Evolutionary conservation across 2,113 vertebrate species (phyloP).

Genomic region (Paramisgurnus dabryanus): DNA sequence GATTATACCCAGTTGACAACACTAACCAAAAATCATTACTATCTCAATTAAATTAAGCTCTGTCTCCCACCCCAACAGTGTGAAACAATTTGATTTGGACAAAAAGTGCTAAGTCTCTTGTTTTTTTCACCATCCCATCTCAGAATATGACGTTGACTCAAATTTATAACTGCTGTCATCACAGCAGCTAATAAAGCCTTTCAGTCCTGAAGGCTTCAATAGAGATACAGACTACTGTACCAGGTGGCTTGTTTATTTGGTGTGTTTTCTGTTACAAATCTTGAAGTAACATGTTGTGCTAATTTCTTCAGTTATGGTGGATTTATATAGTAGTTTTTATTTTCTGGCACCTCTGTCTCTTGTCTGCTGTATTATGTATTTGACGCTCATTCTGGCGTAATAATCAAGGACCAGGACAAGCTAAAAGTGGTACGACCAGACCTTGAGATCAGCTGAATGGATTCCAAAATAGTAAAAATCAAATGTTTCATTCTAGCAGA

Average conservation of each 20-base stretch:
- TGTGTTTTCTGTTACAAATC: constrained; percentile 53
- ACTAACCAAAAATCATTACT: constrained; percentile 53
- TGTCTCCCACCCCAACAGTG: constrained; percentile 50
- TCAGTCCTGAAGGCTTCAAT: constrained; percentile 48
- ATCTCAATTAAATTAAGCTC: constrained; percentile 57
- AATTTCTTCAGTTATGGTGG: constrained; percentile 62
- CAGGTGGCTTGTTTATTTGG: constrained; percentile 67
- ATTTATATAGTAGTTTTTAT: constrained; percentile 33
- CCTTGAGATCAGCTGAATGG: too few relatives aligned
- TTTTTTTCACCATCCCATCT: constrained; percentile 30
- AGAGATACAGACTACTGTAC: constrained; percentile 55
- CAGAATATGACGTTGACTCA: constrained; percentile 47
- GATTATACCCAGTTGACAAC: constrained; percentile 51
- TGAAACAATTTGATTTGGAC: constrained; percentile 57
- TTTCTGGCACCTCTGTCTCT: constrained; percentile 5
- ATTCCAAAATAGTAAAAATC: too few relatives aligned
- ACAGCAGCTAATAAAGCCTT: constrained; percentile 51
- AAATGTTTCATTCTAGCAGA: too few relatives aligned
- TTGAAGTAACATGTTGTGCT: constrained; percentile 65
- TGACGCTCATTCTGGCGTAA: too few relatives aligned
- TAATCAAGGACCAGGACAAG: too few relatives aligned
- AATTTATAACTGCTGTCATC: constrained; percentile 49
- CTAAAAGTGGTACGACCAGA: too few relatives aligned
- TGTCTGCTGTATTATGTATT: too few relatives aligned
- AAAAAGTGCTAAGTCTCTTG: constrained; percentile 47